Evolutionary conservation across 2,113 vertebrate genomes (phyloP), one percentile per base, ranked within the genome.

Genomic region (Copsychus sechellarum): DNA sequence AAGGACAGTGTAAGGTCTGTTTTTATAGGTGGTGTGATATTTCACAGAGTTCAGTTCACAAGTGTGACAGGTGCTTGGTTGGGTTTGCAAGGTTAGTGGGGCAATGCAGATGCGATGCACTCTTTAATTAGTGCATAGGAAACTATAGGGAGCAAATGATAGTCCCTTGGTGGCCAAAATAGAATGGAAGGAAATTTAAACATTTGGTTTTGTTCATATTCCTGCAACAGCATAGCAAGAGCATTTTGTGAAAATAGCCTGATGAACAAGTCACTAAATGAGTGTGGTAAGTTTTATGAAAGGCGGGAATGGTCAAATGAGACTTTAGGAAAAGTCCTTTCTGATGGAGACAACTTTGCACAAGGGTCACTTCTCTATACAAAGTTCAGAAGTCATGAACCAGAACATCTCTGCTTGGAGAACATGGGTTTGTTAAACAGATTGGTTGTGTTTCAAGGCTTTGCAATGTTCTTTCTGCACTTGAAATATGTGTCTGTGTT

Each of bases 401-500:
- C 26, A 53, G 71, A 88, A 86, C 40, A 28, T 73, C 64, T 71
- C 82, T 93, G 76, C 71, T 65, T 34, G 10, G 76, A 51, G 79
- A 90, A 53, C 15, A 40, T 40, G 31, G 3, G 1, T 61, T 90
- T 94, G 54, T 72, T 83, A 82, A 69, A 38, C 45, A 88, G 54
- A 53, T 17, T 72, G 40, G 28, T 94, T 87, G 40, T 72, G 48
- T 90, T 92, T 93, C 74, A 91, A n/a, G 79, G 48, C 25, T 45
- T 65, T 88, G 70, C 90, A 95, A 72, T 88, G 70, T 88, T 80
- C 54, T 90, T 90, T 54, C 29, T 85, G 38, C 60, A 36, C 85
- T 90, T 85, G 62, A 94, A 96, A 76, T 87, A 64, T 56, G 23
- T 80, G 58, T 50, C 66, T 86, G 51, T 40, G 45, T 88, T 94